A percentile compares a stretch with the other conserved stretches of the same genome.
These are phyloP conservation scores for Brachyptera putata DNA, from an alignment of 2,888 invertebrate species.

Conservation along the genomic window DNA sequence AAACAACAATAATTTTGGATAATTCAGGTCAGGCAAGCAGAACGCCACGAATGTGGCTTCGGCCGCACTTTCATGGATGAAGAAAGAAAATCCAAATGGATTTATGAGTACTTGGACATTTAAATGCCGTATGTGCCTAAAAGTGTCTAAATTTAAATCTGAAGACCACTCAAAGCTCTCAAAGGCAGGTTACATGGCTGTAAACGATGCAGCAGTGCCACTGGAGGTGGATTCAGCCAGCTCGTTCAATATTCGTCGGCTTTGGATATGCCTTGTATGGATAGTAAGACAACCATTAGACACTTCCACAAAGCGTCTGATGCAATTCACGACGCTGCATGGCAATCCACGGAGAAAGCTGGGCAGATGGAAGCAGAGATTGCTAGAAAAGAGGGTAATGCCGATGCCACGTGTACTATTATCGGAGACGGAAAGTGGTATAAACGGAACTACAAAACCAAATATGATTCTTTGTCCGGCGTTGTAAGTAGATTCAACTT, in stretches of 20 bases:
- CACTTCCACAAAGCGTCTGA: not conserved
- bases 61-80: not conserved
- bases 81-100: not conserved
- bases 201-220: not conserved
- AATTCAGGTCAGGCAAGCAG: no score
- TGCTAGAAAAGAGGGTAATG: not conserved
- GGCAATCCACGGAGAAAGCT: not conserved
- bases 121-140: no score
- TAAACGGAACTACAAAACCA: constrained; percentile 12
- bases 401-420: not conserved
- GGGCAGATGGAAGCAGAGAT: not conserved
- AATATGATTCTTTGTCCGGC: no score
- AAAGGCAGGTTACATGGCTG: no score
- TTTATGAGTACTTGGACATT: not conserved
- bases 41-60: not conserved
- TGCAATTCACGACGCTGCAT: no score
- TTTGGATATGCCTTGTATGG: constrained; percentile 4
- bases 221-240: not conserved
- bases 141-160: not conserved
- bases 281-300: not conserved
- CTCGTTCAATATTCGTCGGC: not conserved
- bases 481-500: not conserved
- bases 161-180: no score
- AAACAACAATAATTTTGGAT: no score
- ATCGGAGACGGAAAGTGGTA: constrained; percentile 6